Conservation (phyloP, 2,797 vertebrate genomes). For the Nothura maculosa region DNA sequence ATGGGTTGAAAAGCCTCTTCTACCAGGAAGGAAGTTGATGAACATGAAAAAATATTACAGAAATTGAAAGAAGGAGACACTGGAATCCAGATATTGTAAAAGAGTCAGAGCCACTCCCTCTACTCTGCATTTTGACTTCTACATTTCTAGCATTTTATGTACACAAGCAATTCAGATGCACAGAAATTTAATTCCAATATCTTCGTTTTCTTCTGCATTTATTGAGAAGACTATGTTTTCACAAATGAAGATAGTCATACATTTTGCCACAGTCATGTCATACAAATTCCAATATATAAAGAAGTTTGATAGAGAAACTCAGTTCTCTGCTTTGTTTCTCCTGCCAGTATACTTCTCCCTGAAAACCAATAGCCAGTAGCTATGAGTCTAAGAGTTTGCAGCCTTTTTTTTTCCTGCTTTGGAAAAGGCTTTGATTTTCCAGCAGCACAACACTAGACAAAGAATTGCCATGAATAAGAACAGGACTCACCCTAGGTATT, state of each 20-base stretch:
- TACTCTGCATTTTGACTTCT: background rate
- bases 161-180: background rate
- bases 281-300: background rate
- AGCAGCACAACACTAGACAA: background rate
- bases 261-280: background rate
- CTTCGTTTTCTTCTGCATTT: background rate
- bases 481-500: background rate
- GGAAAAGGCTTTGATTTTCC: background rate
- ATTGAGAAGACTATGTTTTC: background rate
- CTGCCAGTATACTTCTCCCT: background rate
- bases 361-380: background rate
- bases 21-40: background rate
- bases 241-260: background rate
- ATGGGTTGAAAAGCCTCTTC: conserved; percentile 3
- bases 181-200: background rate
- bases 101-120: background rate
- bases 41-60: background rate
- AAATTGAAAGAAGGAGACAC: background rate
- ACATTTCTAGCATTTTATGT: background rate
- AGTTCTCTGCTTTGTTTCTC: background rate
- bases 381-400: background rate
- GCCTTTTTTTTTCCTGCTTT: background rate
- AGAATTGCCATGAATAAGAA: background rate
- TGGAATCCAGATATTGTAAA: background rate
- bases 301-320: background rate